These are phyloP conservation scores for Darevskia nairensis DNA, from an alignment of 2,797 vertebrate species.

Conservation along the genomic window DNA sequence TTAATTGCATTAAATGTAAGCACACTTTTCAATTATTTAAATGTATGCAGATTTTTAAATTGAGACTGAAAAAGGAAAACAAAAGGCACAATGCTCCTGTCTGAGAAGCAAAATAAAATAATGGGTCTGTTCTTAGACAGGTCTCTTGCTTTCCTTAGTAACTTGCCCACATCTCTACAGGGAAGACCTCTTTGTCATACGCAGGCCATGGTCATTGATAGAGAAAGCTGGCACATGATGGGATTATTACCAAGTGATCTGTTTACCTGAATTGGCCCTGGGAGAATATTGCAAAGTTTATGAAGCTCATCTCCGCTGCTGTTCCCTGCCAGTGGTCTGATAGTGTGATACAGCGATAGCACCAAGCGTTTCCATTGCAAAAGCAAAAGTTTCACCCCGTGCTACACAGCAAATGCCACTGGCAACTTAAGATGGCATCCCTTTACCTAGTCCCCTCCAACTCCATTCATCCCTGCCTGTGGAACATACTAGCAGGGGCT, in stretches of 20 bases:
- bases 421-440: neutral
- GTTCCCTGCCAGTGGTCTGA: conserved; percentile 18
- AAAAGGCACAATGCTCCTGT: neutral
- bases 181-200: neutral
- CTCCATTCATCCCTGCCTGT: too few relatives aligned
- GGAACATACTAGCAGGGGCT: too few relatives aligned
- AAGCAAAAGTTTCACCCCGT: neutral
- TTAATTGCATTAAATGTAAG: neutral
- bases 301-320: conserved; percentile 26
- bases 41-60: neutral
- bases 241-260: neutral
- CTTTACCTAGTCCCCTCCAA: too few relatives aligned
- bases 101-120: neutral
- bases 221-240: neutral
- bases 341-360: conserved; percentile 31
- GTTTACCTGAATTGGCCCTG: neutral
- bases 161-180: neutral
- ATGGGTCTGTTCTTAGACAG: neutral
- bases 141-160: neutral
- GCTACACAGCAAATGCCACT: neutral
- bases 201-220: neutral
- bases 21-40: neutral
- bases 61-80: neutral
- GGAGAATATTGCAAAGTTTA: conserved; percentile 19
- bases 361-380: neutral